These are phyloP conservation scores for Charina bottae DNA, from an alignment of 2,113 vertebrate genomes.

Conservation along the genomic window DNA sequence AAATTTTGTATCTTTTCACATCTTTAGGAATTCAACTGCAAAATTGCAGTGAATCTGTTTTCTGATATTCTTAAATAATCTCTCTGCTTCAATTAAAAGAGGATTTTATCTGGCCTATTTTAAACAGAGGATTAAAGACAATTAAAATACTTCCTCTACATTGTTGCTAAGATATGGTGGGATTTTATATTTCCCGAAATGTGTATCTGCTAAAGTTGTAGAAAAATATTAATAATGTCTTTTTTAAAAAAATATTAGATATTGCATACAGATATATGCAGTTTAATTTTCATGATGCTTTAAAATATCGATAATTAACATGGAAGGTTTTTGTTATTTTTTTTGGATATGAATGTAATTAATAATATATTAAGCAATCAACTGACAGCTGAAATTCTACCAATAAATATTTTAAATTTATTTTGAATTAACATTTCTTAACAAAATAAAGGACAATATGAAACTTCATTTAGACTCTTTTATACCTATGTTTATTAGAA, in stretches of 20 bases:
- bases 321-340: neutral
- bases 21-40: conserved; percentile 36
- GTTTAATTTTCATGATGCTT: neutral
- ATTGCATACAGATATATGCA: neutral
- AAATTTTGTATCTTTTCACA: conserved; percentile 34
- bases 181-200: conserved; percentile 58
- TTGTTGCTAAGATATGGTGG: conserved; percentile 40
- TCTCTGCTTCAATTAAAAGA: conserved; percentile 73
- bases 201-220: conserved; percentile 44
- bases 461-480: neutral
- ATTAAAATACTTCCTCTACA: conserved; percentile 60
- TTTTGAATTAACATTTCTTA: conserved; percentile 11
- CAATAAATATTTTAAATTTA: neutral
- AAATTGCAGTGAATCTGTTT: conserved; percentile 56
- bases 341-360: neutral
- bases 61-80: conserved; percentile 59
- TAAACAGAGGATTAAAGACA: conserved; percentile 76
- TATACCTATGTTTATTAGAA: neutral
- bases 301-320: neutral
- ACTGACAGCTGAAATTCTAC: neutral
- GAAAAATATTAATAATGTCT: conserved; percentile 34
- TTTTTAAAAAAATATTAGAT: conserved; percentile 20
- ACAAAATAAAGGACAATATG: neutral
- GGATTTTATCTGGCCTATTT: conserved; percentile 80
- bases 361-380: conserved; percentile 17